A percentile compares a stretch with the other conserved stretches of the same genome.
Evolutionary conservation across 2,888 invertebrate species (phyloP).

Genomic region (Sericinus montela): DNA sequence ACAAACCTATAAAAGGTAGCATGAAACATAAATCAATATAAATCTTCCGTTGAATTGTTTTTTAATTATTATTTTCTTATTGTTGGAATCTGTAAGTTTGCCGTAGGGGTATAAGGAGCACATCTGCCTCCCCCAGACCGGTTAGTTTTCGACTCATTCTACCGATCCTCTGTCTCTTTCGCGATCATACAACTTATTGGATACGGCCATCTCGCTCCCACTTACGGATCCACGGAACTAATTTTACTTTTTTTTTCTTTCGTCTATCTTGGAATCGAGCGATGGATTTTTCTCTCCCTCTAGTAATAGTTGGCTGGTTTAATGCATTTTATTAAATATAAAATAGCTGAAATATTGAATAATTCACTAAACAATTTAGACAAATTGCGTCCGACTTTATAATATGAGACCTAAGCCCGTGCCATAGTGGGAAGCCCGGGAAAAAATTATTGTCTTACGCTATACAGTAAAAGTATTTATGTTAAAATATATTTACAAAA

Average conservation of each 20-base stretch:
- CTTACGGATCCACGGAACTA: constrained; percentile 57
- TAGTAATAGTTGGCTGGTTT: constrained; percentile 33
- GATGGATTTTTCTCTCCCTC: constrained; percentile 28
- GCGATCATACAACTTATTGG: constrained; percentile 23
- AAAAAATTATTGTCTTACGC: no score
- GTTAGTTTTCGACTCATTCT: constrained; percentile 62
- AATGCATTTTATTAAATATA: constrained; percentile 36
- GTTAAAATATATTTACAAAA: no score
- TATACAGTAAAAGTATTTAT: no score
- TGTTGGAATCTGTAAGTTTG: constrained; percentile 62
- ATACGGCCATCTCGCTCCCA: constrained; percentile 42
- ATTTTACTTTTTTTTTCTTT: constrained; percentile 71
- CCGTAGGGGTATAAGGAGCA: constrained; percentile 62
- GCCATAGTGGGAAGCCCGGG: no score
- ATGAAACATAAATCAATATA: background rate
- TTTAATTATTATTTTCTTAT: constrained; percentile 67
- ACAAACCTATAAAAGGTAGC: no score
- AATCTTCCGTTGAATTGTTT: constrained; percentile 35
- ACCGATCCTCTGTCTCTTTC: constrained; percentile 43
- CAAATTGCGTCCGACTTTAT: no score
- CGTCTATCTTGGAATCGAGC: constrained; percentile 56
- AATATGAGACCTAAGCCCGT: no score
- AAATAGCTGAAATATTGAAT: constrained; percentile 28
- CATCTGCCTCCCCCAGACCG: constrained; percentile 75
- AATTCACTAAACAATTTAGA: no score